A percentile compares a stretch with the other conserved stretches of the same genome.
These are phyloP conservation scores for Ctenomys sociabilis DNA, from an alignment of 2,113 vertebrate genomes.

Conservation along the genomic window DNA sequence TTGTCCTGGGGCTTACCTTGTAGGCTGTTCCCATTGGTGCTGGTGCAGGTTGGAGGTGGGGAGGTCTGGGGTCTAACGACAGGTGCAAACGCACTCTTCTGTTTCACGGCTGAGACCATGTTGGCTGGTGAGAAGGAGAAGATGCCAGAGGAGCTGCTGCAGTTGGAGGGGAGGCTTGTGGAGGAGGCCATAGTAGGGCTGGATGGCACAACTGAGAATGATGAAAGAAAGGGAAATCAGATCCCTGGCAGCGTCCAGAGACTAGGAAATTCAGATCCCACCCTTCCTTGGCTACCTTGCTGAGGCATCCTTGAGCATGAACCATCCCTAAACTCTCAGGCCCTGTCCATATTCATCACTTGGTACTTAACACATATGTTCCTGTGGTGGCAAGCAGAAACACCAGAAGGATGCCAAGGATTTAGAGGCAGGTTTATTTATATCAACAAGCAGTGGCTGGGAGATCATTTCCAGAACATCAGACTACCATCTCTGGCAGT, in stretches of 20 bases:
- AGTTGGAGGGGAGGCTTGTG: slow-evolving; percentile 97
- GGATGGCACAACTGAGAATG: slow-evolving; percentile 92
- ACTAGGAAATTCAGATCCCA: neutral
- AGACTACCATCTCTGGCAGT: no score
- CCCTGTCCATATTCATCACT: no score
- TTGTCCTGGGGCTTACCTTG: slow-evolving; percentile 90
- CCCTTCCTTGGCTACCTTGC: neutral
- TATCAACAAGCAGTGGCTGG: no score
- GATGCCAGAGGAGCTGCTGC: slow-evolving; percentile 97
- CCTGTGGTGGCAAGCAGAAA: no score
- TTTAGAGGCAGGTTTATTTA: no score
- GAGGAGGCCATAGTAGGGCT: slow-evolving; percentile 98
- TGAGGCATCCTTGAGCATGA: neutral
- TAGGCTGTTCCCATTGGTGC: slow-evolving; percentile 96
- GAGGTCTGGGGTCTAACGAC: slow-evolving; percentile 98
- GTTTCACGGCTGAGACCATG: slow-evolving; percentile 98
- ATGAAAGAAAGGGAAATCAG: slow-evolving; percentile 55
- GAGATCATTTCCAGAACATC: no score
- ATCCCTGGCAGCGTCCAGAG: neutral
- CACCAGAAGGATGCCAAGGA: no score
- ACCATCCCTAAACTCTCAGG: neutral
- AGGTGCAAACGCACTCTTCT: slow-evolving; percentile 98
- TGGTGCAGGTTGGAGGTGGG: slow-evolving; percentile 97
- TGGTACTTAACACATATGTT: neutral
- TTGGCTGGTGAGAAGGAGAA: slow-evolving; percentile 99